Conservation (phyloP, 2,113 vertebrate species). For the Pogona vitticeps region DNA sequence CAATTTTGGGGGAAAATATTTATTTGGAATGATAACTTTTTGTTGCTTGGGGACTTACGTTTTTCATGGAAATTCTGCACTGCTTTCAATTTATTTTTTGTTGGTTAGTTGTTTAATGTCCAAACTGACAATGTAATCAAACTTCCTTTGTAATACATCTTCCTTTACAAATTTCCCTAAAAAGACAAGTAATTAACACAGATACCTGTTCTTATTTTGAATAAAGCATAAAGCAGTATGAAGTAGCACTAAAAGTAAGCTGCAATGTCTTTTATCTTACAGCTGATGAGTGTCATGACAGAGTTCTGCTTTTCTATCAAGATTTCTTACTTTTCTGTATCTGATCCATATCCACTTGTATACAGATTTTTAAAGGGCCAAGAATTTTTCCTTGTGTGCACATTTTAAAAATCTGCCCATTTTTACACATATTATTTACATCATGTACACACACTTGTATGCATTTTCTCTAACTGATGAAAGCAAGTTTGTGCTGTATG, state of each 20-base stretch:
- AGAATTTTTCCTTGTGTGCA: neutral
- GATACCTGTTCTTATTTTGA: neutral
- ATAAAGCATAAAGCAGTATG: neutral
- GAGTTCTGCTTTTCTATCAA: neutral
- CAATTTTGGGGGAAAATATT: neutral
- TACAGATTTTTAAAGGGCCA: neutral
- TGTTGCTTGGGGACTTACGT: neutral
- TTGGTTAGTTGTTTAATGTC: neutral
- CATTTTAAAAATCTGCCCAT: neutral
- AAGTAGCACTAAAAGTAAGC: neutral
- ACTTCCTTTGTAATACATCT: no score
- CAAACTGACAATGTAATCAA: neutral
- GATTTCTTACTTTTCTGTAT: neutral
- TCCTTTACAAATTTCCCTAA: no score
- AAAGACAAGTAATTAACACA: no score
- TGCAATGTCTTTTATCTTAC: neutral
- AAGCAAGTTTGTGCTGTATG: neutral
- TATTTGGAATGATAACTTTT: neutral
- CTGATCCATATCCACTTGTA: neutral
- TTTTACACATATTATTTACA: no score
- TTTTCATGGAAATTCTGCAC: neutral
- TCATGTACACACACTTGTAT: no score
- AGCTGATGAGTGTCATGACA: neutral
- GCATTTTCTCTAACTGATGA: neutral
- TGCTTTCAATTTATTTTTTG: neutral